Conservation (phyloP, 2,888 invertebrate species). For the Hydroisotoma schaefferi region DNA sequence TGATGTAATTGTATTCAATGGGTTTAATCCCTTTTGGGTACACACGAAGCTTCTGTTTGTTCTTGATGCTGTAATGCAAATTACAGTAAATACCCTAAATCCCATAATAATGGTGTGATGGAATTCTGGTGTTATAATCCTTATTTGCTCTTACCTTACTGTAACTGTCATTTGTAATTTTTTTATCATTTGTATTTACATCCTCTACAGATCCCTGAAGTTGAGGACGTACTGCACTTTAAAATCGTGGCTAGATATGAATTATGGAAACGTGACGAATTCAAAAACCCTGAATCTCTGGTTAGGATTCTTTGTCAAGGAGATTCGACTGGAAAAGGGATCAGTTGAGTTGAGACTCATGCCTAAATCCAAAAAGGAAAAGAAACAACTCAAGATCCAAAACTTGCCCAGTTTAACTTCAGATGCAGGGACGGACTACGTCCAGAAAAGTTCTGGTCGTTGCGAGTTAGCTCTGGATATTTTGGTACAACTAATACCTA, state of each 20-base stretch:
- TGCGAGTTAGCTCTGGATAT: slow-evolving; percentile 17
- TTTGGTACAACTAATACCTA: slow-evolving; percentile 11
- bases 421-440: slow-evolving; percentile 4
- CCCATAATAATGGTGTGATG: no score
- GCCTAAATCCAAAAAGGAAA: slow-evolving; percentile 21
- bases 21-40: no score
- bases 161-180: neutral
- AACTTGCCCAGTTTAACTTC: neutral
- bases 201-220: slow-evolving; percentile 23
- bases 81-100: no score
- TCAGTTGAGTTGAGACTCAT: slow-evolving; percentile 17
- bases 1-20: no score
- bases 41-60: no score
- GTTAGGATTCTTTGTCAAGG: slow-evolving; percentile 14
- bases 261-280: slow-evolving; percentile 28
- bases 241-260: slow-evolving; percentile 20
- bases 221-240: slow-evolving; percentile 23
- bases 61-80: no score
- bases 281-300: slow-evolving; percentile 12
- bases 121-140: no score
- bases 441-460: slow-evolving; percentile 12
- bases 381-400: neutral
- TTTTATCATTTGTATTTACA: no score
- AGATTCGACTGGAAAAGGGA: slow-evolving; percentile 30
- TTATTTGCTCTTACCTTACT: neutral